Percentiles rank a stretch among this genome's conserved stretches.
These are phyloP conservation scores for Melipona quadrifasciata DNA, from an alignment of 1,140 invertebrate genomes.

Conservation along the genomic window DNA sequence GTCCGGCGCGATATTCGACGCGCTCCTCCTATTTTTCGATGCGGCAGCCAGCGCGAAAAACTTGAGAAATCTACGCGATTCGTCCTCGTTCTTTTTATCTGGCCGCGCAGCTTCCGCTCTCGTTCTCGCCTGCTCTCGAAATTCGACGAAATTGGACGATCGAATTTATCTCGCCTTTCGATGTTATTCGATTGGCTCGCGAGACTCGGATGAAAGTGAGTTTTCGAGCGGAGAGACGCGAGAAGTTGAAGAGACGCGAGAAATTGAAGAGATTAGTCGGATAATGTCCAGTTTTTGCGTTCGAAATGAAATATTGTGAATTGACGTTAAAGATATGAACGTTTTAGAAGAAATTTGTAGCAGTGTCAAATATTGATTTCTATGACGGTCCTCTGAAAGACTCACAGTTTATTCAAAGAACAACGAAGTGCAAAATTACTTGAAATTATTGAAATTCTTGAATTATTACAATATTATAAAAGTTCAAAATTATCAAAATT, in stretches of 20 bases:
- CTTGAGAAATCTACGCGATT: neutral
- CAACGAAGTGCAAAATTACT: too few species aligned
- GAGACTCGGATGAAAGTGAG: too few species aligned
- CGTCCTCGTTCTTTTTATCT: neutral
- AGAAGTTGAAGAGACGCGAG: neutral
- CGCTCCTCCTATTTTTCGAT: neutral
- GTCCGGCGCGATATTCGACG: constrained; percentile 35
- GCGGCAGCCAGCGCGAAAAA: neutral
- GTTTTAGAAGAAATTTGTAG: too few species aligned
- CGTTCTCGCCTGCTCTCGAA: neutral
- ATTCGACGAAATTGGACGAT: neutral
- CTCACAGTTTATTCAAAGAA: too few species aligned
- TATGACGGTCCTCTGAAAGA: too few species aligned
- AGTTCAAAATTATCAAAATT: too few species aligned
- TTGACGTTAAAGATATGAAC: too few species aligned
- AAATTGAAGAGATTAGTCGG: neutral
- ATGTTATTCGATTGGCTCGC: neutral
- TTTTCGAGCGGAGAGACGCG: neutral
- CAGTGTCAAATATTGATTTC: too few species aligned
- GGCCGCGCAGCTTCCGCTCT: too few species aligned
- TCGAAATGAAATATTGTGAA: too few species aligned
- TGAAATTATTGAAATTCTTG: too few species aligned
- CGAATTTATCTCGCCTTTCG: neutral
- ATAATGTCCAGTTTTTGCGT: neutral
- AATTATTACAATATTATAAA: too few species aligned